Base-by-base conservation (phyloP, 2,113 vertebrate species). In the Pogonocichla stellata region DNA sequence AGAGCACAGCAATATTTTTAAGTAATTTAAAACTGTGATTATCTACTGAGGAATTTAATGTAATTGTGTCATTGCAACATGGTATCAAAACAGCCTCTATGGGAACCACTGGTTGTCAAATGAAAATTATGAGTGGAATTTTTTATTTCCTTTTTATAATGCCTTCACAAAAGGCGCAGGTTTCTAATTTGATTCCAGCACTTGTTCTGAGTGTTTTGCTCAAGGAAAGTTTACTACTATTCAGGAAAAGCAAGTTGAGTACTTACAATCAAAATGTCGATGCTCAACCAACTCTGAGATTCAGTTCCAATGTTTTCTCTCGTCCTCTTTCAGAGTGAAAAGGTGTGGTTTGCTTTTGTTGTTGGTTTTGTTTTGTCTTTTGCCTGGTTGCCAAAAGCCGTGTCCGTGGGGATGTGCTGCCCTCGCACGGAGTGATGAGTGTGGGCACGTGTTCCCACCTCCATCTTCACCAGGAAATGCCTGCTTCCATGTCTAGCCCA, bases 1-100 rank as follows among this genome's bases (percentile, higher is more conserved):
- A 92, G 81, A 94, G 25, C n/a, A 88, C 64, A 92, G 47, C 45
- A 80, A 64, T 88, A 47, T 66, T 94, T 93, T 92, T 18, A 79
- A 92, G 40, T 83, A 47, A 69, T 82, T 92, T 90, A 65, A 93
- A 95, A 65, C 62, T 72, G 31, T 78, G 28, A 90, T 83, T 94
- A 90, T 92, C 80, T 92, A 34, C 60, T 15, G 50, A 88, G 61
- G n/a, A 79, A 74, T 64, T 92, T 75, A 77, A 83, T 83, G 51
- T 78, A 72, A 47, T 86, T 78, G 40, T 90, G 64, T 53, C 84
- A 50, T 56, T 91, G 43, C 36, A 73, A 31, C 23, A 8, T 45
- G 47, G 54, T 60, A 83, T 74, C 90, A 73, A 73, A 92, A 79
- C 50, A 78, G 34, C 43, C 64, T 86, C 71, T 84, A 5, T 74